A percentile compares a stretch with the other conserved stretches of the same genome.
phyloP scores from a whole-genome alignment of 2,113 vertebrate species.

The Danionella cerebrum region DNA sequence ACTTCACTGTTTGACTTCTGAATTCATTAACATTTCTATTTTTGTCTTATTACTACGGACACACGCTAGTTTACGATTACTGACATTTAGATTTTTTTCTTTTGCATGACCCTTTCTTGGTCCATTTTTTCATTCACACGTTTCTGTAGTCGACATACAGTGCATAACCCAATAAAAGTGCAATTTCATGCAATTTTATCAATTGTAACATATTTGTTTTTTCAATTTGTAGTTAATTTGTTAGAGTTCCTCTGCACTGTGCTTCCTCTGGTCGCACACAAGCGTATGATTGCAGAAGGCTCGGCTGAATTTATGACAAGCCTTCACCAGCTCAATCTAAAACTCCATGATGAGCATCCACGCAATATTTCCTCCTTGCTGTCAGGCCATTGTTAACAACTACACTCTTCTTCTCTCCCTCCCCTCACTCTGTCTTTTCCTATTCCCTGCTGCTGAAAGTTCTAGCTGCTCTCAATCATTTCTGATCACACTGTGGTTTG shows the following conservation, averaged over 20 bases:
- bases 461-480: neutral
- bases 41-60: neutral
- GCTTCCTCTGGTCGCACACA: neutral
- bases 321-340: constrained; percentile 37
- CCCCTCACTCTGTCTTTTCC: neutral
- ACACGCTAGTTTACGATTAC: neutral
- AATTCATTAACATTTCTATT: neutral
- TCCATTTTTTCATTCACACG: too few relatives aligned
- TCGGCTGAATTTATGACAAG: constrained; percentile 42
- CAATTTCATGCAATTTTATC: too few relatives aligned
- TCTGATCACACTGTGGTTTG: neutral
- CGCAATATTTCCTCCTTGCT: constrained; percentile 21
- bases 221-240: too few relatives aligned
- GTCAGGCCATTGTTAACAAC: constrained; percentile 13
- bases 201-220: too few relatives aligned
- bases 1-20: neutral
- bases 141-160: too few relatives aligned
- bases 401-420: neutral
- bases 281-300: constrained; percentile 36
- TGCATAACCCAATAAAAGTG: too few relatives aligned
- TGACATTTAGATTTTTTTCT: too few relatives aligned
- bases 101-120: too few relatives aligned
- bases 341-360: constrained; percentile 41
- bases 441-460: neutral
- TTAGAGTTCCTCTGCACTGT: neutral